Percentiles rank a stretch among this genome's conserved stretches.
These are phyloP conservation scores for Altica lythri DNA, from an alignment of 2,888 invertebrate species.

Conservation along the genomic window DNA sequence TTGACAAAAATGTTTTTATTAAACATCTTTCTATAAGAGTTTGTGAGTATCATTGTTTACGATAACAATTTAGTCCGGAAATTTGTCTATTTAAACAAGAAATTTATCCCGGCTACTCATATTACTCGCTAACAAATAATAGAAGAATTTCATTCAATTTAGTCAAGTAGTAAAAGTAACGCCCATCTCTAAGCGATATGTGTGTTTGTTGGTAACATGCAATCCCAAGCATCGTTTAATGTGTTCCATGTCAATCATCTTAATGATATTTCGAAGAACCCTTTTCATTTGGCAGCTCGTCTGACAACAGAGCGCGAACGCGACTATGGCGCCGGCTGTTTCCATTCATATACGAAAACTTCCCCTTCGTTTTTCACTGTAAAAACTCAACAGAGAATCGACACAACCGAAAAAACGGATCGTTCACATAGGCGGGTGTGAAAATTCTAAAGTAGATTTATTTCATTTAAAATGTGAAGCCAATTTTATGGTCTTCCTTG, in stretches of 20 bases:
- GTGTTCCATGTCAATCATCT: constrained; percentile 57
- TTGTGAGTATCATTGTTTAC: too few relatives aligned
- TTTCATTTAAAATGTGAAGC: not conserved
- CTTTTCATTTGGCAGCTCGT: constrained; percentile 44
- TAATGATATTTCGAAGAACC: constrained; percentile 55
- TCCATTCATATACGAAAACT: constrained; percentile 41
- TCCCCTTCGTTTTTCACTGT: constrained; percentile 33
- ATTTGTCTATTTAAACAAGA: too few relatives aligned
- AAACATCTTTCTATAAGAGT: too few relatives aligned
- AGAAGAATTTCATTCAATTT: not conserved
- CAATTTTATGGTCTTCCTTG: not conserved
- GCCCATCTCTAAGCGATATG: constrained; percentile 16
- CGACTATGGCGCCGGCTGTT: constrained; percentile 43
- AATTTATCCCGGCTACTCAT: too few relatives aligned
- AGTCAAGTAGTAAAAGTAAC: not conserved
- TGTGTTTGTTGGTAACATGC: constrained; percentile 49
- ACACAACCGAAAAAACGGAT: constrained; percentile 18
- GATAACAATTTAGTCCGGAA: too few relatives aligned
- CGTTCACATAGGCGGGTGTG: constrained; percentile 17
- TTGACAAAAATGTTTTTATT: too few relatives aligned
- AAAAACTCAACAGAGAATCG: constrained; percentile 24
- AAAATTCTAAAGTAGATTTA: not conserved
- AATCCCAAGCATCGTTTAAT: constrained; percentile 56
- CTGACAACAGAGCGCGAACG: constrained; percentile 45
- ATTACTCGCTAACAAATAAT: not conserved